Base-by-base conservation (phyloP, 1,140 invertebrate species). In the Adelges cooleyi region DNA sequence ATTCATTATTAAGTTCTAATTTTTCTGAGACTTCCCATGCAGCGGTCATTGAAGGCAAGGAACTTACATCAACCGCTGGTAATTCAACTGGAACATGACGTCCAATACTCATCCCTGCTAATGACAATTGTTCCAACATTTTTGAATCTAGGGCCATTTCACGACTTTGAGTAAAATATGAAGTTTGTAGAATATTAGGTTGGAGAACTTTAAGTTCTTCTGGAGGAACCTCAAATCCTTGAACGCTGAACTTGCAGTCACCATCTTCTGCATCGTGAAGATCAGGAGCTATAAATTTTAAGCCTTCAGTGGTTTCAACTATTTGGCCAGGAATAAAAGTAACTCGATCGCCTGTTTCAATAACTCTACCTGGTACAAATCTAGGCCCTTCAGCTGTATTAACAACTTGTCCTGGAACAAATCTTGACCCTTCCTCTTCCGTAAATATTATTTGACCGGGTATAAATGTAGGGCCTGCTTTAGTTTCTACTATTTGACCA, bases 371-470 rank as follows among this genome's bases (percentile, higher is more conserved):
- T n/a, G 84, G 84, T 18, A 86, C 84, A 73, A 87, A 87, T 69
- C 82, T 76, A 8, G 84, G 84, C 1, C 84, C 85, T 70, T 85
- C 81, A 40, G 80, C 77, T 0, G 84, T 86, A 69, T 86, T 84
- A 2, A 86, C 82, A 1, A 87, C 83, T 76, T 86, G 83, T 4
- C 85, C 85, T 8, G 85, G 85, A 2, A 86, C 83, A 72, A 87
- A 86, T 67, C 80, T 74, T 0, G 82, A 84, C 3, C 82, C 83
- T 74, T 82, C 83, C 69, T 85, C 81, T 69, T 84, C 81, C 1
- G 83, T 86, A 15, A 79, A 82, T 71, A 86, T 84, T n/a, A 86
- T 79, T 74, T 86, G 84, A 52, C 84, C 84, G 0, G 84, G 84
- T 69, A 86, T 85, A 71, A 86, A 86, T 0, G 84, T 85, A 2